Percentiles rank a stretch among this genome's conserved stretches.
Conservation (phyloP, 1,140 invertebrate species). For the Drosophila prosaltans region DNA sequence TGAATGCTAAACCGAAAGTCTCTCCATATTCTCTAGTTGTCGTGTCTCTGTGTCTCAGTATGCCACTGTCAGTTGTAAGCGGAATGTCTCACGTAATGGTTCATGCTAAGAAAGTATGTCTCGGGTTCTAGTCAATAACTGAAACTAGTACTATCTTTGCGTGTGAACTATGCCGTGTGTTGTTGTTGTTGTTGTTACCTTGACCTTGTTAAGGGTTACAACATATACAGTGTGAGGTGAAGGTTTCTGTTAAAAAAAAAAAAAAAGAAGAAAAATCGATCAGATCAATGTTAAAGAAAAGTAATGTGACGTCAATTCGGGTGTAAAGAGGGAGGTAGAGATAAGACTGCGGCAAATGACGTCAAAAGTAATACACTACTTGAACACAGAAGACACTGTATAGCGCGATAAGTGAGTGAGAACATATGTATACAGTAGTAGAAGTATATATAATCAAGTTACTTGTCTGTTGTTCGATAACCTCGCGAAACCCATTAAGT, state of each 20-base stretch:
- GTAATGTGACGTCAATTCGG: conserved; percentile 4
- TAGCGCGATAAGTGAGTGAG: neutral
- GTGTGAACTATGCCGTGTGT: neutral
- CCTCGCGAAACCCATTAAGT: conserved; percentile 18
- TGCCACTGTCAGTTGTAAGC: conserved; percentile 42
- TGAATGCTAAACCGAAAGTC: neutral
- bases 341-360: conserved; percentile 51
- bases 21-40: conserved; percentile 4
- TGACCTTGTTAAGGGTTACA: neutral
- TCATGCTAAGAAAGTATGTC: conserved; percentile 5
- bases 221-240: too few relatives aligned
- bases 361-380: conserved; percentile 24
- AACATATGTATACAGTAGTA: too few relatives aligned
- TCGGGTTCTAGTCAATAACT: conserved; percentile 9
- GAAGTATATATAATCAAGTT: neutral
- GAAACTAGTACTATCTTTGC: neutral
- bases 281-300: neutral
- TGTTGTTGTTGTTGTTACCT: neutral
- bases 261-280: neutral
- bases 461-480: neutral
- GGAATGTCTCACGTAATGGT: conserved; percentile 37
- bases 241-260: neutral
- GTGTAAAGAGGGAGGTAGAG: too few relatives aligned
- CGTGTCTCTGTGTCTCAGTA: conserved; percentile 1
- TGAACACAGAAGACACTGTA: conserved; percentile 11